Evolutionary conservation across 2,113 vertebrate genomes (phyloP), one percentile per base, ranked within the genome.

Genomic region (Morone saxatilis): DNA sequence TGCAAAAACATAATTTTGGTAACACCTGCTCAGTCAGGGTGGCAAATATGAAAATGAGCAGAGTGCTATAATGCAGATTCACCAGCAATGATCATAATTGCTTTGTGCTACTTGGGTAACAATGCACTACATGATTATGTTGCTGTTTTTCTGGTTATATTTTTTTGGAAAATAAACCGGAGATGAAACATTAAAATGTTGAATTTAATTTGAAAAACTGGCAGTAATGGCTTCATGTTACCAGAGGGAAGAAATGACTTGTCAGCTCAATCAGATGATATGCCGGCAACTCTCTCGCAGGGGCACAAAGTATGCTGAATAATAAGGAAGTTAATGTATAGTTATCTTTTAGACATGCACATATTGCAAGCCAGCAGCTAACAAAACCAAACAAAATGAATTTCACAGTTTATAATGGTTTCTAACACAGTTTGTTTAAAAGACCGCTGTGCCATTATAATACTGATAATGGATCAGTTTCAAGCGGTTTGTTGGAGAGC

Each of bases 121-220:
- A 81, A 73, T 36, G 31, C 22, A 62, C 20, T 9, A 7, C 1
- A 5, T 17, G 50, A 45, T 71, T 12, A 72, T 38, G n/a, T 47
- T 45, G 41, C 65, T 7, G 12, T 25, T 63, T 40, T 60, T 17
- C 71, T 36, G 60, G 56, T 57, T 36, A 40, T 38, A 31, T 31
- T 31, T 31, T 31, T 31, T 4, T 65, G 54, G 43, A 38, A 61
- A 13, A 47, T 47, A 22, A 63, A n/a, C 45, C 3, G 9, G 16
- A 57, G 66, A 63, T 61, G 38, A 66, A 67, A 81, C 7, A 6
- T 41, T 13, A 31, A 66, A 47, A n/a, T 56, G 5, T 7, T 57
- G n/a, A 75, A 83, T 75, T 56, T 14, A 66, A 83, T 75, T 66
- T 40, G 41, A 66, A 79, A 31, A 72, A 61, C 11, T 45, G 50